A percentile compares a stretch with the other conserved stretches of the same genome.
phyloP scores from a whole-genome alignment of 2,888 invertebrate genomes.

The Cryptocephalus primarius region DNA sequence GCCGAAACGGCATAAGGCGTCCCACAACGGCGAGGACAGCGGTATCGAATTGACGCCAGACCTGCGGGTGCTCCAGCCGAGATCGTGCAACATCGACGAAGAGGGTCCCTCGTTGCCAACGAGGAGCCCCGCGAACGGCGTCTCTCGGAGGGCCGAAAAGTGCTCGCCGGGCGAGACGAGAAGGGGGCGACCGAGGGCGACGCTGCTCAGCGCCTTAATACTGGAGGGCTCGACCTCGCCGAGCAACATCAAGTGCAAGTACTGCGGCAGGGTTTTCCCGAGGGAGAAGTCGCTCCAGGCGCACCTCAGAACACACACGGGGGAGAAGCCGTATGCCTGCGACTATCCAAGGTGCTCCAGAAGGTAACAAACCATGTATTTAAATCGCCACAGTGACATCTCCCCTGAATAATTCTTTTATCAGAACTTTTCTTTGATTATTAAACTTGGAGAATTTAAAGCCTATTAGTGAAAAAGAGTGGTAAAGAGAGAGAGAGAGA shows the following conservation, averaged over 20 bases:
- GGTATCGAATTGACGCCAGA: conserved; percentile 23
- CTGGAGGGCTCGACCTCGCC: conserved; percentile 57
- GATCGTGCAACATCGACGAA: conserved; percentile 26
- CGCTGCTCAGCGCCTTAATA: conserved; percentile 55
- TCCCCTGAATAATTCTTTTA: too few species aligned
- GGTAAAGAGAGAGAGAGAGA: too few species aligned
- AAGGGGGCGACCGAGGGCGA: conserved; percentile 60
- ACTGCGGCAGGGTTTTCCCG: conserved; percentile 62
- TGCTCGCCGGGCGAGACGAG: conserved; percentile 36
- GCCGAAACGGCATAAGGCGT: conserved; percentile 22
- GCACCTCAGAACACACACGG: conserved; percentile 54
- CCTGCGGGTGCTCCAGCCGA: conserved; percentile 22
- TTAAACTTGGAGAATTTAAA: too few species aligned
- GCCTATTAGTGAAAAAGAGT: too few species aligned
- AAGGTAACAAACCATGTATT: conserved; percentile 25
- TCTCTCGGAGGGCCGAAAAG: conserved; percentile 1
- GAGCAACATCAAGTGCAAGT: conserved; percentile 58
- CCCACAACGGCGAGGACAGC: conserved; percentile 17
- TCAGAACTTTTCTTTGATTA: too few species aligned
- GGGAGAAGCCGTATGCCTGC: conserved; percentile 62
- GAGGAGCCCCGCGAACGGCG: conserved; percentile 20
- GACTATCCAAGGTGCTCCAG: conserved; percentile 61
- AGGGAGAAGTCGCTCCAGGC: conserved; percentile 66
- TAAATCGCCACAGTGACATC: too few species aligned
- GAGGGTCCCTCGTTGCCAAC: conserved; percentile 25